Percentiles rank a stretch among this genome's conserved stretches.
Evolutionary conservation across 1,140 invertebrate species (phyloP).

Genomic region (Cydia fagiglandana): DNA sequence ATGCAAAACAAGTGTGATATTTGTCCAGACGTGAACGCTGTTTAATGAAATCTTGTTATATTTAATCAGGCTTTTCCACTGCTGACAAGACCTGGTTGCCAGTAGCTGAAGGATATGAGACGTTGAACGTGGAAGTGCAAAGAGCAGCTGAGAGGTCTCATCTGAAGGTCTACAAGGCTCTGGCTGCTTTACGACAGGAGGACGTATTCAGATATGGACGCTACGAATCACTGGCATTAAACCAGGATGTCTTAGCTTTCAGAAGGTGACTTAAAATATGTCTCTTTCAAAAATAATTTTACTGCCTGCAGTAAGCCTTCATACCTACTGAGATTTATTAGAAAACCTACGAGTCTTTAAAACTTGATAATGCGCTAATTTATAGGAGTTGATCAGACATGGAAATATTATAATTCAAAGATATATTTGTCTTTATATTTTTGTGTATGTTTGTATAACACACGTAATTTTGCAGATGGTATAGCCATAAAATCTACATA

Average conservation of each 20-base stretch:
- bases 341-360: too few species aligned
- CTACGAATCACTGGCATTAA: constrained; percentile 67
- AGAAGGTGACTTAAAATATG: constrained; percentile 49
- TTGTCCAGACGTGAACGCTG: not conserved
- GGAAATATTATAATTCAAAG: too few species aligned
- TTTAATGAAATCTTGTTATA: not conserved
- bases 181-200: constrained; percentile 55
- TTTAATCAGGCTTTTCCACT: constrained; percentile 80
- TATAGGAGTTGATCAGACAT: not conserved
- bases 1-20: not conserved
- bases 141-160: constrained; percentile 68
- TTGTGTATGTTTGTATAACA: not conserved
- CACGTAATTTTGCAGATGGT: constrained; percentile 48
- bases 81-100: constrained; percentile 85
- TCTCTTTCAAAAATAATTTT: too few species aligned
- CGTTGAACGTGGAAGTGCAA: constrained; percentile 78
- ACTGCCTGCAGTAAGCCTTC: too few species aligned
- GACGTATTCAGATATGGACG: constrained; percentile 60
- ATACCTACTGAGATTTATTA: too few species aligned
- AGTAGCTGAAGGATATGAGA: constrained; percentile 81
- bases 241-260: constrained; percentile 65
- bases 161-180: constrained; percentile 65
- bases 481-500: constrained; percentile 55
- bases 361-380: too few species aligned
- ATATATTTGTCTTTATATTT: not conserved